These are phyloP conservation scores for Nycticryphes semicollaris DNA, from an alignment of 2,113 vertebrate species.

Conservation along the genomic window DNA sequence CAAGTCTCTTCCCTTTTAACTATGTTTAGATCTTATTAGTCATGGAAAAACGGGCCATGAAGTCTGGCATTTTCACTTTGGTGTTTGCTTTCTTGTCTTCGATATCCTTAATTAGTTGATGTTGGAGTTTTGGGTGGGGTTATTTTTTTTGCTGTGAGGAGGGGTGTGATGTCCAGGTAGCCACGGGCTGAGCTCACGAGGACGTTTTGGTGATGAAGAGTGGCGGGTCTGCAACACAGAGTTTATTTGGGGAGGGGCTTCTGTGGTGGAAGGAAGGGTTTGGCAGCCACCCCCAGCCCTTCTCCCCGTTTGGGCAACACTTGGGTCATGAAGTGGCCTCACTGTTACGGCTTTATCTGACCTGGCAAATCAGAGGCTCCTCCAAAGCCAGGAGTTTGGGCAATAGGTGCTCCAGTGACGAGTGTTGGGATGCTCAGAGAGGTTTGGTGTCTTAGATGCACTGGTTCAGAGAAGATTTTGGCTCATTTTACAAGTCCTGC, in stretches of 20 bases:
- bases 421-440: background rate
- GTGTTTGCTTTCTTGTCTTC: background rate
- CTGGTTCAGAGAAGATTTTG: background rate
- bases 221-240: background rate
- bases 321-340: background rate
- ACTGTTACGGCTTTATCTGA: rapidly evolving
- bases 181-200: background rate
- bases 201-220: background rate
- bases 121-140: background rate
- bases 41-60: background rate
- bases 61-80: background rate
- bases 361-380: background rate
- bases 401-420: background rate
- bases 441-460: background rate
- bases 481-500: background rate
- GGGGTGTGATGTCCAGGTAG: background rate
- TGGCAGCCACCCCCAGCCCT: background rate
- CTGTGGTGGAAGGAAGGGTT: rapidly evolving
- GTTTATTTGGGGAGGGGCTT: background rate
- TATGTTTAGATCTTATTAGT: background rate
- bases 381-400: background rate
- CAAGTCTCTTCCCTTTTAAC: background rate
- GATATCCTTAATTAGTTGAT: background rate
- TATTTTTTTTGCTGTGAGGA: background rate
- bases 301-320: background rate